Evolutionary conservation across 2,888 invertebrate species (phyloP).

Genomic region (Chironomus tentans): DNA sequence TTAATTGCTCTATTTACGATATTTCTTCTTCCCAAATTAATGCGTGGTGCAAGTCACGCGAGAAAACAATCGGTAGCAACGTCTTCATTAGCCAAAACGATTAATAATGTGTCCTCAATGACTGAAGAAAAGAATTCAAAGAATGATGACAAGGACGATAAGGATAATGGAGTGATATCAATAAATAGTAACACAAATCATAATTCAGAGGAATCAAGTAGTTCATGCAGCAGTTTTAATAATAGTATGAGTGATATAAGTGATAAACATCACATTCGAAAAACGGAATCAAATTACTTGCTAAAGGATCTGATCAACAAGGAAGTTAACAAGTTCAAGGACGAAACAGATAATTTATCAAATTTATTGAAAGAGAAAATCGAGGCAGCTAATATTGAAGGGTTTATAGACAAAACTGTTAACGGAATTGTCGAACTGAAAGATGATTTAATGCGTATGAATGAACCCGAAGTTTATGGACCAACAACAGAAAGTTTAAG

Average conservation of each 20-base stretch:
- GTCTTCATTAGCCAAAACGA: not conserved
- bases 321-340: slow-evolving; percentile 28
- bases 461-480: slow-evolving; percentile 33
- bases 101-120: not conserved
- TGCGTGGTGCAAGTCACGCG: slow-evolving; percentile 34
- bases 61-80: not conserved
- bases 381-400: slow-evolving; percentile 42
- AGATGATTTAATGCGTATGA: slow-evolving; percentile 40
- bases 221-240: not conserved
- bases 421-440: slow-evolving; percentile 42
- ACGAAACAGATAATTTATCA: slow-evolving; percentile 41
- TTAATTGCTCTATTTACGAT: slow-evolving; percentile 38
- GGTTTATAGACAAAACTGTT: slow-evolving; percentile 43
- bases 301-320: slow-evolving; percentile 18
- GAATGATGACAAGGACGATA: not conserved
- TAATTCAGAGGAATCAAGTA: not conserved
- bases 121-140: not conserved
- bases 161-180: not conserved
- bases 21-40: slow-evolving; percentile 39
- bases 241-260: slow-evolving; percentile 5
- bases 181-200: not conserved
- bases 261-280: not conserved
- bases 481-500: slow-evolving; percentile 34
- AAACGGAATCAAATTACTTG: slow-evolving; percentile 13
- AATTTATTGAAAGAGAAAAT: slow-evolving; percentile 41